Evolutionary conservation across 2,113 vertebrate species (phyloP).

Genomic region (Loxodonta africana): DNA sequence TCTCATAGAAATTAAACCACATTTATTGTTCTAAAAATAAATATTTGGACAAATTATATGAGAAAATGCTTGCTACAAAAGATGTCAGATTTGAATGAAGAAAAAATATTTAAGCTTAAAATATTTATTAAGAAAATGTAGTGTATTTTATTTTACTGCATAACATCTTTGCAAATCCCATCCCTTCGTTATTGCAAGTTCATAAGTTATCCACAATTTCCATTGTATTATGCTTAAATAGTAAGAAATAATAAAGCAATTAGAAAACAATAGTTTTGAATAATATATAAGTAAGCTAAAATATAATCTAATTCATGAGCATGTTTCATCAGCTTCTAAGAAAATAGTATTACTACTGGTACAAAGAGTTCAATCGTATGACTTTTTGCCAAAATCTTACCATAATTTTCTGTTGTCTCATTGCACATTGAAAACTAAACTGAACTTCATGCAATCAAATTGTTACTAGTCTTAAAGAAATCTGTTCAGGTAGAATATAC

Average conservation of each 20-base stretch:
- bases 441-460: neutral
- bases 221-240: neutral
- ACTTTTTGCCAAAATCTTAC: neutral
- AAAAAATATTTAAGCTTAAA: constrained; percentile 17
- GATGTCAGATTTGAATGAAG: neutral
- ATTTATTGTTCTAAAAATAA: constrained; percentile 2
- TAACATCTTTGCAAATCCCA: neutral
- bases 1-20: neutral
- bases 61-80: neutral
- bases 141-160: neutral
- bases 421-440: neutral
- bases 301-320: neutral
- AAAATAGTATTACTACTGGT: neutral
- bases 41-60: neutral
- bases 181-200: neutral
- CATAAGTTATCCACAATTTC: neutral
- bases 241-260: neutral
- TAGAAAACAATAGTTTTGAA: neutral
- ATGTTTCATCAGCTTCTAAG: neutral
- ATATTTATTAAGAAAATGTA: neutral
- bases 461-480: neutral
- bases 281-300: constrained; percentile 4
- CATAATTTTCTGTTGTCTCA: neutral
- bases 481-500: neutral
- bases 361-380: neutral